Percentiles rank a stretch among this genome's conserved stretches.
Evolutionary conservation across 2,888 invertebrate species (phyloP).

Genomic region (Arctia plantaginis): DNA sequence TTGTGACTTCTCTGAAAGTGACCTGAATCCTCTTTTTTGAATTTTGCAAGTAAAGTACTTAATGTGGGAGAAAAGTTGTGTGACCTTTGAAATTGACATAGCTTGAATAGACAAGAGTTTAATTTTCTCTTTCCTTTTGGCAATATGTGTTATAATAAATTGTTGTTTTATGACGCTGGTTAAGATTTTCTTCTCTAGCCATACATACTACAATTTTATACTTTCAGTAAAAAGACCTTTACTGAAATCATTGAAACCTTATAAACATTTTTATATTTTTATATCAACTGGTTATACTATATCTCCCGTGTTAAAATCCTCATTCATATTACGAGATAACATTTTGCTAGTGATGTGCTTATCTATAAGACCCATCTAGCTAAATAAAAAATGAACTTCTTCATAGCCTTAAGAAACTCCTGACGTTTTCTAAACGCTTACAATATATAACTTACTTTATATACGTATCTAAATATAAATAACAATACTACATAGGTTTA

Average conservation of each 20-base stretch:
- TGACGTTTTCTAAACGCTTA: background rate
- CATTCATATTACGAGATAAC: background rate
- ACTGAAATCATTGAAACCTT: too few relatives aligned
- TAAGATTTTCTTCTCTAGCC: background rate
- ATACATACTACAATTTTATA: background rate
- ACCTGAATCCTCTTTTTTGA: conserved; percentile 39
- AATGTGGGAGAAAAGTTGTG: conserved; percentile 14
- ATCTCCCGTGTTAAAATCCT: background rate
- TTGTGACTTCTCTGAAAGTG: conserved; percentile 44
- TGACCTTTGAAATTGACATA: conserved; percentile 1
- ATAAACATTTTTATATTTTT: too few relatives aligned
- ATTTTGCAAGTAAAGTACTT: conserved; percentile 14
- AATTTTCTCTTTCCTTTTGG: too few relatives aligned
- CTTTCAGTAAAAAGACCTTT: too few relatives aligned
- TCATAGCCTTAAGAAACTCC: background rate
- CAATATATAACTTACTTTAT: background rate
- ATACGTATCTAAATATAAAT: background rate
- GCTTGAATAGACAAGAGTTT: too few relatives aligned
- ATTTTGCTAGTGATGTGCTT: background rate
- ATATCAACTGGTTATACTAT: background rate
- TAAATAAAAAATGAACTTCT: background rate
- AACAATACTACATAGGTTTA: background rate
- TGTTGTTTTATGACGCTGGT: background rate
- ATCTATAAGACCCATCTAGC: background rate
- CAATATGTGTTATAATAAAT: background rate